Percentiles rank a stretch among this genome's conserved stretches.
These are phyloP conservation scores for Perca schrenkii DNA, from an alignment of 2,113 vertebrate genomes.

Conservation along the genomic window DNA sequence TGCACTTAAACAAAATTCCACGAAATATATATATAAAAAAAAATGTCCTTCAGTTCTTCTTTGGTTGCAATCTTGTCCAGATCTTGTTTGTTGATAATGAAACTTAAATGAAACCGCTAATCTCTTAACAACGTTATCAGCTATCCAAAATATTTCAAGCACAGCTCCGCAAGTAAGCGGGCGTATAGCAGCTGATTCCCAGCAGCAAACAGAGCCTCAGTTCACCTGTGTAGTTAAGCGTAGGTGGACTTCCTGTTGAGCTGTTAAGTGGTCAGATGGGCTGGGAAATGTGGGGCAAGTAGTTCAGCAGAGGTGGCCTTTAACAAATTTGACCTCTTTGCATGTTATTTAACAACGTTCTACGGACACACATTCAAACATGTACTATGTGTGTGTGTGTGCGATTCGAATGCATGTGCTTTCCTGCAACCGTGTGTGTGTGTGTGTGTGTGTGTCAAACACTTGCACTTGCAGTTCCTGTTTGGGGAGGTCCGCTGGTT, in stretches of 20 bases:
- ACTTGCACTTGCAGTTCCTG: conserved; percentile 81
- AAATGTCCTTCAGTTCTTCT: not conserved
- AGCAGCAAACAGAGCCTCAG: not conserved
- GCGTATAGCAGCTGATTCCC: not conserved
- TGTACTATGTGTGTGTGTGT: conserved; percentile 5
- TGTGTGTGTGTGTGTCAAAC: conserved; percentile 48
- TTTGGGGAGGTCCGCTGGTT: conserved; percentile 75
- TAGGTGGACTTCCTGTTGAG: not conserved
- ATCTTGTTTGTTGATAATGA: conserved; percentile 17
- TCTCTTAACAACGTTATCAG: not conserved
- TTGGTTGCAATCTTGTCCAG: not conserved
- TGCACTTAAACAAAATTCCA: not conserved
- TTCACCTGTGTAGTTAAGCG: conserved; percentile 8
- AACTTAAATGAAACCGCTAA: conserved; percentile 1
- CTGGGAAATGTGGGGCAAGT: conserved; percentile 6
- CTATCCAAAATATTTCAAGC: conserved; percentile 2
- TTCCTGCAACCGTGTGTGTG: not conserved
- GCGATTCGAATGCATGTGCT: conserved; percentile 14
- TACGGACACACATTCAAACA: conserved; percentile 20
- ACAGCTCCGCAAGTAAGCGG: not conserved
- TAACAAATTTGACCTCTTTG: conserved; percentile 12
- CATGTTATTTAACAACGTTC: conserved; percentile 15
- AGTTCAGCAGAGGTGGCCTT: conserved; percentile 17
- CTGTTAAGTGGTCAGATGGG: conserved; percentile 19
- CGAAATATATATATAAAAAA: not conserved